These are phyloP conservation scores for Cetonia aurata DNA, from an alignment of 2,888 invertebrate species.

Conservation along the genomic window DNA sequence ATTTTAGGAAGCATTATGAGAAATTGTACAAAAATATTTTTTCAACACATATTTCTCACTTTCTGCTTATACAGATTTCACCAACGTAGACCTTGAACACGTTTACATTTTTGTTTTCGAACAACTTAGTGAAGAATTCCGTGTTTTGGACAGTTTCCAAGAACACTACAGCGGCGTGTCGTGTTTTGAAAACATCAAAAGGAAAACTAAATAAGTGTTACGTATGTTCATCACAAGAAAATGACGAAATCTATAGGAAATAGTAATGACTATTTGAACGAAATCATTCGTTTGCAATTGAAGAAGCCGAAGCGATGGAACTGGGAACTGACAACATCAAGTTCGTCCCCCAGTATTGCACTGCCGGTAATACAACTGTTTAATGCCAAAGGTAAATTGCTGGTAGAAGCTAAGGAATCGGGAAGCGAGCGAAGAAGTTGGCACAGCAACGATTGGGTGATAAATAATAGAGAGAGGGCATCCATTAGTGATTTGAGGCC, in stretches of 20 bases:
- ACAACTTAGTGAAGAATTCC: slow-evolving; percentile 25
- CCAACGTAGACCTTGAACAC: slow-evolving; percentile 30
- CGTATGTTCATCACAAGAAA: not conserved
- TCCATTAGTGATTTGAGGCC: not conserved
- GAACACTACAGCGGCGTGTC: not conserved
- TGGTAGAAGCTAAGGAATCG: slow-evolving; percentile 73
- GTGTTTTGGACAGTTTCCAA: slow-evolving; percentile 31
- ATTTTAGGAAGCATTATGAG: too few species aligned
- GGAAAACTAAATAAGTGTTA: slow-evolving; percentile 7
- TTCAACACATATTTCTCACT: slow-evolving; percentile 25
- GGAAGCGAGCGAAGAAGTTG: slow-evolving; percentile 67
- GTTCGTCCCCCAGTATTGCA: slow-evolving; percentile 72
- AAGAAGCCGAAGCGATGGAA: slow-evolving; percentile 73
- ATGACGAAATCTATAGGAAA: slow-evolving; percentile 20
- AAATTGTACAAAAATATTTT: not conserved
- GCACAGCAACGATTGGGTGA: slow-evolving; percentile 54
- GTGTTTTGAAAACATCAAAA: not conserved
- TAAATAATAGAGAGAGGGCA: slow-evolving; percentile 21
- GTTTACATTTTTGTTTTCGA: slow-evolving; percentile 21
- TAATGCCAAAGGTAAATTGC: slow-evolving; percentile 73
- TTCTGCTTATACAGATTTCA: slow-evolving; percentile 6
- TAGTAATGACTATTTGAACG: slow-evolving; percentile 51
- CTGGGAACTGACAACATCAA: slow-evolving; percentile 75
- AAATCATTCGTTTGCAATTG: slow-evolving; percentile 73
- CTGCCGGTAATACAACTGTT: slow-evolving; percentile 75